These are phyloP conservation scores for Synergus laeviventris DNA, from an alignment of 2,888 invertebrate genomes.

Conservation along the genomic window DNA sequence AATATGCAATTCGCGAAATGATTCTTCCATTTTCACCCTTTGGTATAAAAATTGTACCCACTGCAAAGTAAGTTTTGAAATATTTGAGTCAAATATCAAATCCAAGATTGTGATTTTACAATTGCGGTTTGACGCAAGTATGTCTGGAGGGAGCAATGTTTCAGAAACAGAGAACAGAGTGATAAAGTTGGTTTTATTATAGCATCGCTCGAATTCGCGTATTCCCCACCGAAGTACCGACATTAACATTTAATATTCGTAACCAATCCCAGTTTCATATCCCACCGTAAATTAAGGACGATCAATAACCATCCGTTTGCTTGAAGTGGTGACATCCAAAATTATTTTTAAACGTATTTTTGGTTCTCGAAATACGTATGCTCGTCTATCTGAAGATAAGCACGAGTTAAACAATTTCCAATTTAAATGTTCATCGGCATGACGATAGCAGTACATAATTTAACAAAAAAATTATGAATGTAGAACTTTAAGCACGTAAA, in stretches of 20 bases:
- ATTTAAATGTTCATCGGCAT: too few relatives aligned
- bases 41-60: background rate
- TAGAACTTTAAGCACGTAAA: background rate
- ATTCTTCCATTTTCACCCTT: background rate
- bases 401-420: background rate
- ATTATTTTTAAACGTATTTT: background rate
- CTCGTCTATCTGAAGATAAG: background rate
- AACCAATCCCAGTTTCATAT: conserved; percentile 51
- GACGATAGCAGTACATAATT: too few relatives aligned
- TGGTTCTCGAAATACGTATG: background rate
- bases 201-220: background rate
- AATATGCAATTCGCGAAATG: background rate
- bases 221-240: conserved; percentile 31
- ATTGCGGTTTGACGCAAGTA: background rate
- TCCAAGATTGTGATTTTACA: background rate
- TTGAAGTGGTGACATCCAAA: background rate
- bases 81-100: background rate
- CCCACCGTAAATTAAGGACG: conserved; percentile 60
- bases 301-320: conserved; percentile 55
- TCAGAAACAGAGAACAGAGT: background rate
- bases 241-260: conserved; percentile 56
- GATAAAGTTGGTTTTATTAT: background rate
- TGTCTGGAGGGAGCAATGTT: background rate
- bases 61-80: background rate
- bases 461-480: too few relatives aligned